Evolutionary conservation across 2,113 vertebrate genomes (phyloP).

Genomic region (Bubalus kerabau): DNA sequence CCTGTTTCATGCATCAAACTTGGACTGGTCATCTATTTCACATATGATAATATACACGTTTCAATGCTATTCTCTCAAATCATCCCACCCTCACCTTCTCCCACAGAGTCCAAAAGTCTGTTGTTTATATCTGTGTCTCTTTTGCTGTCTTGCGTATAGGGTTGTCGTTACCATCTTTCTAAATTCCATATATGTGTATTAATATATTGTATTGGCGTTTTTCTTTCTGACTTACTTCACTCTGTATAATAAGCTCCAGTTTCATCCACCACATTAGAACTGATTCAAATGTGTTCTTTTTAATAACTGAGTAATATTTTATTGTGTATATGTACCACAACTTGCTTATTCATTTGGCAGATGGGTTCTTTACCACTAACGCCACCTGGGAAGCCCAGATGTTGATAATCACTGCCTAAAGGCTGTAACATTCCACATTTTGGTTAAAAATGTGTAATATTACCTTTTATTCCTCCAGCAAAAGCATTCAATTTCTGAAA

Average conservation of each 20-base stretch:
- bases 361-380: not conserved
- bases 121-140: not conserved
- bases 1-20: not conserved
- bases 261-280: not conserved
- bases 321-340: not conserved
- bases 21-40: not conserved
- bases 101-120: not conserved
- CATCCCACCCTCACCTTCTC: not conserved
- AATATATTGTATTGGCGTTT: not conserved
- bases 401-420: not conserved
- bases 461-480: not conserved
- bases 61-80: not conserved
- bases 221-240: not conserved
- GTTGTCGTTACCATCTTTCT: not conserved
- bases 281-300: not conserved
- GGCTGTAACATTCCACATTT: not conserved
- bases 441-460: not conserved
- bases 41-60: not conserved
- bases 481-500: not conserved
- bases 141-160: not conserved
- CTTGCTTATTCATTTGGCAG: not conserved
- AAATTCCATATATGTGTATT: not conserved
- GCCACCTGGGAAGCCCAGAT: not conserved
- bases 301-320: not conserved
- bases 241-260: not conserved